Evolutionary conservation across 2,888 invertebrate species (phyloP), one percentile per base, ranked within the genome.

Genomic region (Erpobdella octoculata): DNA sequence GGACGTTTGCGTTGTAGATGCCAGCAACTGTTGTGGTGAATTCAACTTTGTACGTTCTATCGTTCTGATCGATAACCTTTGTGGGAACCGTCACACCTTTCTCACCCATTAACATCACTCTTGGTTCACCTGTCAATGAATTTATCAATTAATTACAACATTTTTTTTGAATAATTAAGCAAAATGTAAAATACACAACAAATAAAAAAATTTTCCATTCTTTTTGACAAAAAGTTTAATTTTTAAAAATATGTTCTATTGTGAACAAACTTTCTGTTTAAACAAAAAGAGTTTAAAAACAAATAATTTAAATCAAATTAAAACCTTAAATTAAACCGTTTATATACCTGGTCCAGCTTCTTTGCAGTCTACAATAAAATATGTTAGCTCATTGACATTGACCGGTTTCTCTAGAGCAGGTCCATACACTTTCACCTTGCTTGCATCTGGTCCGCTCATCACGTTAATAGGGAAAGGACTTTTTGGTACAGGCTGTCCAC

Each of bases 321-420:
- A n/a, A n/a, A n/a, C n/a, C n/a, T n/a, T n/a, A n/a, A n/a, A n/a
- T n/a, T n/a, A n/a, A n/a, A n/a, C n/a, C n/a, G n/a, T n/a, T n/a
- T n/a, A n/a, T 25, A 46, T 35, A 78, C 90, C 91, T 73, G 89
- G 88, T 25, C 92, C 92, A 67, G 91, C 91, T 78, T 90, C 89
- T 65, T 89, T 89, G 74, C 91, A 90, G 81, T 92, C 92, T 61
- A 93, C 88, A 78, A 89, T 90, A 81, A 93, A 92, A 81, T 91
- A 89, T 3, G 91, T 92, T 25, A 89, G 88, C 4, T 87, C 85
- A 75, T 89, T 88, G 15, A 90, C 88, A 79, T 89, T 90, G 0
- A 91, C 89, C 0, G 89, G 90, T 74, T 88, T 88, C 80, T 91
- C 90, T 4, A 93, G 85, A 77, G 92, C 72, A 33, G 72, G 72